Percentiles rank a stretch among this genome's conserved stretches.
Evolutionary conservation across 1,140 invertebrate genomes (phyloP).

Genomic region (Hyposmocoma kahamanoa): DNA sequence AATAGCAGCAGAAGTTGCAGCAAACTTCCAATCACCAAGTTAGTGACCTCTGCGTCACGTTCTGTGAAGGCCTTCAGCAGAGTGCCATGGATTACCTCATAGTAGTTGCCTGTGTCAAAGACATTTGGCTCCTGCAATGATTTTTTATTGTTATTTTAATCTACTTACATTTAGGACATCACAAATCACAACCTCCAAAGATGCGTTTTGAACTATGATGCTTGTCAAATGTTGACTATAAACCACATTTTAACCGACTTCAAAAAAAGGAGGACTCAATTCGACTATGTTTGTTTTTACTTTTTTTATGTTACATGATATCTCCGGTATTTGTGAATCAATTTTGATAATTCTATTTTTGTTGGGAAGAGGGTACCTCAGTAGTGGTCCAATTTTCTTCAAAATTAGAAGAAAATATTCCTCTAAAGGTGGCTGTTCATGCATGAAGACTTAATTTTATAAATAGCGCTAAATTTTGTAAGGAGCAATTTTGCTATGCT

Average conservation of each 20-base stretch:
- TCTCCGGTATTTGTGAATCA: too few species aligned
- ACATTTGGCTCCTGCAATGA: conserved; percentile 30
- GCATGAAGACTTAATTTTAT: too few species aligned
- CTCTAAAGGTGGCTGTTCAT: too few species aligned
- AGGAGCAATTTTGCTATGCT: too few species aligned
- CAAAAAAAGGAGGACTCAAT: background rate
- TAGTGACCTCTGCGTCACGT: conserved; percentile 40
- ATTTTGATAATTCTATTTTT: too few species aligned
- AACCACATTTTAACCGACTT: background rate
- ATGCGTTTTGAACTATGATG: background rate
- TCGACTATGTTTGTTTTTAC: background rate
- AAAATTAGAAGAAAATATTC: too few species aligned
- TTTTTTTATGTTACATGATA: background rate
- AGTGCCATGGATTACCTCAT: conserved; percentile 48
- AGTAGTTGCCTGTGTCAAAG: conserved; percentile 52
- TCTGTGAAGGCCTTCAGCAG: conserved; percentile 33
- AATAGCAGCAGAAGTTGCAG: conserved; percentile 29
- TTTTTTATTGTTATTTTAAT: too few species aligned
- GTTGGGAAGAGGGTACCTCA: too few species aligned
- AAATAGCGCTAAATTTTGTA: background rate
- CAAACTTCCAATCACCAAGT: conserved; percentile 32
- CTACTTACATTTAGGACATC: too few species aligned
- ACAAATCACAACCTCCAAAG: conserved; percentile 5
- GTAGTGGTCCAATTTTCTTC: too few species aligned
- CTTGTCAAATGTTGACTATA: background rate